phyloP scores from a whole-genome alignment of 2,113 vertebrate genomes.

The Clinocottus analis region DNA sequence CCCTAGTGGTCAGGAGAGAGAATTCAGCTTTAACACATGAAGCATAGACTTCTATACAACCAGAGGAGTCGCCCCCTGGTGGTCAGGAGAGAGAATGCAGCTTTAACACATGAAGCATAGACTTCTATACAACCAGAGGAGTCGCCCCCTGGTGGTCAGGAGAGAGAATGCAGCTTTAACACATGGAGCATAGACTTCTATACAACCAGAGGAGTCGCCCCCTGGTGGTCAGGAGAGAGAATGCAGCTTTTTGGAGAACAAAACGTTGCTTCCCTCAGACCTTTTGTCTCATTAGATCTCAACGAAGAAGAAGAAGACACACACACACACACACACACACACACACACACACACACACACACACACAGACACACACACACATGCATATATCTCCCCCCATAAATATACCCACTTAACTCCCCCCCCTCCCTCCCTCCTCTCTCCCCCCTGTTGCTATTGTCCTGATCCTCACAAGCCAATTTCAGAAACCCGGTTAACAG shows the following conservation, averaged over 20 bases:
- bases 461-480: slow-evolving; percentile 57
- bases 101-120: no score
- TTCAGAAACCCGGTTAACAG: slow-evolving; percentile 63
- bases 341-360: not conserved
- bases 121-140: no score
- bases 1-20: not conserved
- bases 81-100: no score
- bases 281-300: slow-evolving; percentile 1
- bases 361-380: slow-evolving; percentile 13
- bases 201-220: not conserved
- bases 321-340: no score
- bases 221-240: not conserved
- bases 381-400: slow-evolving; percentile 19
- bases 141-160: no score
- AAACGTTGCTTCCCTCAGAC: not conserved
- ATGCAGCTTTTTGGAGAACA: not conserved
- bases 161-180: no score
- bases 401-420: slow-evolving; percentile 56
- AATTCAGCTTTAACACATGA: not conserved
- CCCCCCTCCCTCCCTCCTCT: not conserved
- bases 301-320: slow-evolving; percentile 12
- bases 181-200: not conserved
- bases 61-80: no score
- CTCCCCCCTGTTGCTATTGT: slow-evolving; percentile 63
- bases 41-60: no score